phyloP scores from a whole-genome alignment of 2,113 vertebrate species.

The Plestiodon gilberti region DNA sequence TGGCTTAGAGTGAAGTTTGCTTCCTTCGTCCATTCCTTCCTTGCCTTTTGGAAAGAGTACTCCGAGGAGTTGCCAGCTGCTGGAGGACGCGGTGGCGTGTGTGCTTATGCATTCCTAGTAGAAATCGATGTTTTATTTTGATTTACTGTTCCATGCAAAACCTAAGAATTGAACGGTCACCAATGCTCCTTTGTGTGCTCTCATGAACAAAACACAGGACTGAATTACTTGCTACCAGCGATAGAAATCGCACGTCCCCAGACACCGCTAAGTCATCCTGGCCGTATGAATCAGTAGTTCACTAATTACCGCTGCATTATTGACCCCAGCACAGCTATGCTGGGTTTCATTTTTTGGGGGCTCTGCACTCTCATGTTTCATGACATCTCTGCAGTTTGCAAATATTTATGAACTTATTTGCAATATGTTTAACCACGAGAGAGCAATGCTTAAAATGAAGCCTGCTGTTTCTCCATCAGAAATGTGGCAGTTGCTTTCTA shows the following conservation, averaged over 20 bases:
- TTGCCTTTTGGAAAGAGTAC: too few species aligned
- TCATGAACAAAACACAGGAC: background rate
- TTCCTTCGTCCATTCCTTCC: too few species aligned
- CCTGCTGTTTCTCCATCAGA: background rate
- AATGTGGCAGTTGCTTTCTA: constrained; percentile 14
- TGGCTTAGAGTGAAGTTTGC: too few species aligned
- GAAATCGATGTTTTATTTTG: too few species aligned
- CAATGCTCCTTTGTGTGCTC: background rate
- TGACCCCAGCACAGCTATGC: background rate
- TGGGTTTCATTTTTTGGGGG: background rate
- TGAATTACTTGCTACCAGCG: background rate
- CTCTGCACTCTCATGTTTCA: background rate
- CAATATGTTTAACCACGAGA: constrained; percentile 8
- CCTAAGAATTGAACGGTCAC: background rate
- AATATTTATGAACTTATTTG: constrained; percentile 16
- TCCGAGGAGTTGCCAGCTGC: too few species aligned
- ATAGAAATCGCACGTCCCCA: background rate
- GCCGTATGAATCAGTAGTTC: background rate
- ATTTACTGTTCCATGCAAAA: background rate
- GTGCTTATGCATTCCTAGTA: too few species aligned
- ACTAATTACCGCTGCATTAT: background rate
- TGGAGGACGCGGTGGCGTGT: too few species aligned
- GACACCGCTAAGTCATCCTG: background rate
- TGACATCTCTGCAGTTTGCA: background rate
- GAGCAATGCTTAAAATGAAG: background rate